These are phyloP conservation scores for Merops nubicus DNA, from an alignment of 2,113 vertebrate species.

Conservation along the genomic window DNA sequence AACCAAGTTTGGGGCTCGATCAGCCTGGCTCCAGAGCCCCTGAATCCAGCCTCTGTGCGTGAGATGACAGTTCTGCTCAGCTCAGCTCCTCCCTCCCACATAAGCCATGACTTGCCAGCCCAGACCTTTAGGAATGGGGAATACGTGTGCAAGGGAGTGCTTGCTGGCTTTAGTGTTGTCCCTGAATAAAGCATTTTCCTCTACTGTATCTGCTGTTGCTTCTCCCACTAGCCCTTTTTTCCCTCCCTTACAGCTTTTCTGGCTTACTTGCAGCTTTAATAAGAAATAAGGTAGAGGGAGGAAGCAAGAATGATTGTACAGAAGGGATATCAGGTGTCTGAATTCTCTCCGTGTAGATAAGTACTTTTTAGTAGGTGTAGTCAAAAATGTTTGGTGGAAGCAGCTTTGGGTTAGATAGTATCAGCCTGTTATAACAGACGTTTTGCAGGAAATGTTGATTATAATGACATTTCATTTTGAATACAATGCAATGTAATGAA, in stretches of 20 bases:
- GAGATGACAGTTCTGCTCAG: background rate
- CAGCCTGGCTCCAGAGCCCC: background rate
- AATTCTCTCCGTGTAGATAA: background rate
- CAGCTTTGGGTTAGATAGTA: background rate
- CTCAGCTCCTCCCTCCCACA: background rate
- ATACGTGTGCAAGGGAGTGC: background rate
- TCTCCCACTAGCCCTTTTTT: rapidly evolving
- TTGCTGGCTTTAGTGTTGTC: background rate
- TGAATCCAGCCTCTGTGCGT: background rate
- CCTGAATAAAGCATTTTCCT: background rate
- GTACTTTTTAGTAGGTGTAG: background rate
- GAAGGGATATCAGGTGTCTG: background rate
- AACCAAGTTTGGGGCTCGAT: background rate
- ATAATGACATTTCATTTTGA: background rate
- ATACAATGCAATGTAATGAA: slow-evolving; percentile 20
- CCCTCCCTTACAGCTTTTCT: background rate
- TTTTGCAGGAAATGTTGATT: slow-evolving; percentile 27
- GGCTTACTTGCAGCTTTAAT: background rate
- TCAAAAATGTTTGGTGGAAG: background rate
- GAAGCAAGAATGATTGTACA: background rate
- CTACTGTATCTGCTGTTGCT: background rate
- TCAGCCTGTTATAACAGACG: background rate
- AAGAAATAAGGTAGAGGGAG: background rate
- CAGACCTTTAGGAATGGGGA: background rate
- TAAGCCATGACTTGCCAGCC: background rate